Evolutionary conservation across 2,797 vertebrate genomes (phyloP).

Genomic region (Pogonophryne albipinna): DNA sequence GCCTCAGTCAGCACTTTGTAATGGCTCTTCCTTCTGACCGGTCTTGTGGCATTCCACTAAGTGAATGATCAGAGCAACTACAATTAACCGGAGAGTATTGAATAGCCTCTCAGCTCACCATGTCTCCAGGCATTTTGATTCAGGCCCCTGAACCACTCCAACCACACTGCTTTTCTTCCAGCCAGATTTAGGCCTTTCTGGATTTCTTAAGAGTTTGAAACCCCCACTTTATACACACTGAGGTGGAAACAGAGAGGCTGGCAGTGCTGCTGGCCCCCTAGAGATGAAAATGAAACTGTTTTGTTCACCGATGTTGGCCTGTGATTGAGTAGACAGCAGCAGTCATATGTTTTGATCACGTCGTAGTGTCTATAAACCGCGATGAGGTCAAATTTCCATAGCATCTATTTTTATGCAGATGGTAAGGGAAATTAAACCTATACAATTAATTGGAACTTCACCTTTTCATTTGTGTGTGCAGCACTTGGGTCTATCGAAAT

Average conservation of each 20-base stretch:
- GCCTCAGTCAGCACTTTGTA: slow-evolving; percentile 72
- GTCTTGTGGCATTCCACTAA: slow-evolving; percentile 73
- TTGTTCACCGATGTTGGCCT: slow-evolving; percentile 66
- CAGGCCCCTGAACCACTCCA: slow-evolving; percentile 66
- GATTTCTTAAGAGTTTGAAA: slow-evolving; percentile 55
- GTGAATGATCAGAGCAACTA: slow-evolving; percentile 75
- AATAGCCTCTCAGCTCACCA: slow-evolving; percentile 70
- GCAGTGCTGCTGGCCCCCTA: slow-evolving; percentile 46
- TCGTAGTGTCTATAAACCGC: slow-evolving; percentile 59
- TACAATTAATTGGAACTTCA: slow-evolving; percentile 65
- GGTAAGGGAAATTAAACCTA: slow-evolving; percentile 40
- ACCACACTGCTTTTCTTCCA: slow-evolving; percentile 68
- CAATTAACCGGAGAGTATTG: slow-evolving; percentile 73
- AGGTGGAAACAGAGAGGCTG: slow-evolving; percentile 73
- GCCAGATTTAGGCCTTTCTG: slow-evolving; percentile 55
- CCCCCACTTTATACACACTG: slow-evolving; percentile 49
- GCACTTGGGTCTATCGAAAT: slow-evolving; percentile 47
- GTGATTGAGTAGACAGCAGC: slow-evolving; percentile 35
- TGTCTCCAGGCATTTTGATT: slow-evolving; percentile 69
- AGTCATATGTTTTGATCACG: slow-evolving; percentile 66
- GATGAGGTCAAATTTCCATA: slow-evolving; percentile 54
- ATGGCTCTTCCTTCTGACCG: slow-evolving; percentile 74
- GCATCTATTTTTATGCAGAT: slow-evolving; percentile 70
- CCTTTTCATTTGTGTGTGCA: slow-evolving; percentile 59
- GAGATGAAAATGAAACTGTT: slow-evolving; percentile 58